Evolutionary conservation across 1,140 invertebrate genomes (phyloP).

Genomic region (Luehdorfia chinensis): DNA sequence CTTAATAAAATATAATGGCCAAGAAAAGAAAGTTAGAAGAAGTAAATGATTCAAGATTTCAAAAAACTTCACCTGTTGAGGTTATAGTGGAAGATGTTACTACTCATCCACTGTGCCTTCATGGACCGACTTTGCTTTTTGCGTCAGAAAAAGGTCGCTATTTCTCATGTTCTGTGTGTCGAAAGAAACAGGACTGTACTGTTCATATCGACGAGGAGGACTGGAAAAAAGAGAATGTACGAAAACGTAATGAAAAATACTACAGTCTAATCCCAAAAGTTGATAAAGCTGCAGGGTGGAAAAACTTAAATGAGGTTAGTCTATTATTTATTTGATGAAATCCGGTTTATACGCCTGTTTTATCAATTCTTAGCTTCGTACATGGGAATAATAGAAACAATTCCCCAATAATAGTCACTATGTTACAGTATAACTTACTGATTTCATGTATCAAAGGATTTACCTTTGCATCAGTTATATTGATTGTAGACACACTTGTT

Average conservation of each 20-base stretch:
- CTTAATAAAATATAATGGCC: slow-evolving; percentile 4
- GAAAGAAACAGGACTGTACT: slow-evolving; percentile 87
- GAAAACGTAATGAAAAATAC: slow-evolving; percentile 72
- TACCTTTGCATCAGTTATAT: too few relatives aligned
- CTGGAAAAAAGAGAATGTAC: slow-evolving; percentile 63
- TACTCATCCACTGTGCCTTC: slow-evolving; percentile 76
- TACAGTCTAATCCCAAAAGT: slow-evolving; percentile 72
- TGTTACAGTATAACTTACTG: too few relatives aligned
- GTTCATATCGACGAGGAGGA: slow-evolving; percentile 81
- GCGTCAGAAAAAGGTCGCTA: slow-evolving; percentile 78
- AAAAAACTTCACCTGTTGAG: slow-evolving; percentile 49
- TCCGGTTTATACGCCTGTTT: too few relatives aligned
- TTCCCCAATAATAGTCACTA: too few relatives aligned
- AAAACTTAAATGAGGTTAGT: slow-evolving; percentile 73
- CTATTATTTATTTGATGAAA: slow-evolving; percentile 21
- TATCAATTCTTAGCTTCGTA: too few relatives aligned
- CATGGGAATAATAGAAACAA: too few relatives aligned
- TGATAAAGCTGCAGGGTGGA: slow-evolving; percentile 70
- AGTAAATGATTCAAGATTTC: slow-evolving; percentile 19
- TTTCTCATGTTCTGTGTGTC: slow-evolving; percentile 88
- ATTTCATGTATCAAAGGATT: too few relatives aligned
- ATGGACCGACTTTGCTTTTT: slow-evolving; percentile 86
- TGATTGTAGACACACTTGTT: too few relatives aligned
- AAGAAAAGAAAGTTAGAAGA: slow-evolving; percentile 46
- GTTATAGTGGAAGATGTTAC: slow-evolving; percentile 63